Percentiles rank a stretch among this genome's conserved stretches.
phyloP scores from a whole-genome alignment of 2,113 vertebrate species.

The Lutjanus erythropterus region DNA sequence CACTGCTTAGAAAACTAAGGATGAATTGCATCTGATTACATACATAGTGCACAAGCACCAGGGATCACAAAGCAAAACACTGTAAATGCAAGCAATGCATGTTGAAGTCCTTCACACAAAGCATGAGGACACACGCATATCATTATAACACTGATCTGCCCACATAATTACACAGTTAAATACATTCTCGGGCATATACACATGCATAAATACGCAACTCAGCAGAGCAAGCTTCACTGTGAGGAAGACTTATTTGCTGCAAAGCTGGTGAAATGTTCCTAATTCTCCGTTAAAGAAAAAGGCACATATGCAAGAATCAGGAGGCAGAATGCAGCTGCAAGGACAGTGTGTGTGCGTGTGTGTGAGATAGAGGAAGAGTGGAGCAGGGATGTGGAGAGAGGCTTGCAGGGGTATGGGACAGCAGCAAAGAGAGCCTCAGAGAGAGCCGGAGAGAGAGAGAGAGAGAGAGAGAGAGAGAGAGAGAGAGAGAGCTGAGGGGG shows the following conservation, averaged over 20 bases:
- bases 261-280: constrained; percentile 71
- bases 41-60: neutral
- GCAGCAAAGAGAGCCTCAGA: constrained; percentile 42
- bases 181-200: neutral
- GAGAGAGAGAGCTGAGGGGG: constrained; percentile 41
- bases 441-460: constrained; percentile 35
- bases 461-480: constrained; percentile 23
- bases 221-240: constrained; percentile 33
- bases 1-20: neutral
- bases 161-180: constrained; percentile 5
- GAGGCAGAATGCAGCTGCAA: constrained; percentile 68
- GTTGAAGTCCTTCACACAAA: constrained; percentile 9
- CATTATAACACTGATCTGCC: constrained; percentile 9
- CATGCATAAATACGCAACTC: constrained; percentile 15
- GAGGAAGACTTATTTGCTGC: constrained; percentile 53
- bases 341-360: constrained; percentile 43
- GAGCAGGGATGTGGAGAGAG: constrained; percentile 43
- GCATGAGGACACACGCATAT: neutral
- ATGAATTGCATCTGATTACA: neutral
- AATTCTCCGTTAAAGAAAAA: constrained; percentile 47
- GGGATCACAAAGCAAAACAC: constrained; percentile 9
- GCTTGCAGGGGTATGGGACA: constrained; percentile 64
- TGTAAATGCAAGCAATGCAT: neutral
- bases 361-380: constrained; percentile 33
- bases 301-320: constrained; percentile 61